phyloP scores from a whole-genome alignment of 64 coral and sea anemone genomes.

The Montipora foliosa region DNA sequence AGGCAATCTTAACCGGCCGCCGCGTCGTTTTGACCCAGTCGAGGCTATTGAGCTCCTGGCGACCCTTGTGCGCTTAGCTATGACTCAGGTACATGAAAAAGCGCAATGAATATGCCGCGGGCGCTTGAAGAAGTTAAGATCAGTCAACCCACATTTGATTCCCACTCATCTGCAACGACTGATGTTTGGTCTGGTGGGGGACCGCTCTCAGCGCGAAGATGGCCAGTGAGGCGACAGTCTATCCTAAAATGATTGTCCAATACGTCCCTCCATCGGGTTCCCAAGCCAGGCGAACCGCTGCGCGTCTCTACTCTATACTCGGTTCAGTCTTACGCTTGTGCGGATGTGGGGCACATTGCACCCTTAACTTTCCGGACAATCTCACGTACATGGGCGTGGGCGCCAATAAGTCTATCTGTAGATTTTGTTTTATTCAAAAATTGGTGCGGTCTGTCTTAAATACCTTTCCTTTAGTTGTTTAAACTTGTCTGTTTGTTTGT shows the following conservation, averaged over 20 bases:
- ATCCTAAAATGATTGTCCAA: slow-evolving; percentile 5
- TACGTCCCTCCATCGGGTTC: not conserved
- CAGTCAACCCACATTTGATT: too few relatives aligned
- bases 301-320: not conserved
- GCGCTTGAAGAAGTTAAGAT: not conserved
- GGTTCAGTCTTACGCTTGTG: not conserved
- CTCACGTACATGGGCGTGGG: not conserved
- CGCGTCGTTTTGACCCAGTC: not conserved
- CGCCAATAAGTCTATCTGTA: slow-evolving; percentile 3
- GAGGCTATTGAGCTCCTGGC: slow-evolving; percentile 48
- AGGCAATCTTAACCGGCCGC: slow-evolving; percentile 6
- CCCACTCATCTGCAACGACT: not conserved
- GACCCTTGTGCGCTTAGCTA: not conserved
- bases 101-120: not conserved
- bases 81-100: not conserved
- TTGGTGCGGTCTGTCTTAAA: not conserved
- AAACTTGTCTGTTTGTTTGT: not conserved
- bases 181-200: not conserved
- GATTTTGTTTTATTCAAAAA: not conserved
- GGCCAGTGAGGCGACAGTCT: not conserved
- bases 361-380: not conserved
- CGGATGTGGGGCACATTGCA: not conserved
- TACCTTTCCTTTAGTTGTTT: not conserved
- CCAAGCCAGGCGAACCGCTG: not conserved
- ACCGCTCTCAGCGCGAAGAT: too few relatives aligned